phyloP scores from a whole-genome alignment of 2,113 vertebrate genomes.

The Aptenodytes forsteri region DNA sequence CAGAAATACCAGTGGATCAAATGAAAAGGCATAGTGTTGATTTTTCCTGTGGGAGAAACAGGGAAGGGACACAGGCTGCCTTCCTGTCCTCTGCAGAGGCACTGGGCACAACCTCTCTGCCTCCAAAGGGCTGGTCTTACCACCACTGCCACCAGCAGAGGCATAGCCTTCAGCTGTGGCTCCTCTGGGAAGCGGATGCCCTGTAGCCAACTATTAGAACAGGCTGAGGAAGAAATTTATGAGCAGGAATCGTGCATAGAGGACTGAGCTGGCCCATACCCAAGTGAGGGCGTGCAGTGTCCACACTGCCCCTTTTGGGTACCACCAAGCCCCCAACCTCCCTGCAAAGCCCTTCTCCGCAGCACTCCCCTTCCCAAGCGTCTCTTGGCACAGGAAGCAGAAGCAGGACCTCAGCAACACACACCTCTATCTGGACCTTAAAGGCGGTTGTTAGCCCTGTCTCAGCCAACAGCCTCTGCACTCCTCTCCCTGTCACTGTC shows the following conservation, averaged over 20 bases:
- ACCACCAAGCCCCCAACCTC: neutral
- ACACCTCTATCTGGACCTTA: neutral
- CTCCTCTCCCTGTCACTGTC: accelerated
- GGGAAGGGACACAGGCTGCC: neutral
- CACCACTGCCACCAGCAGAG: neutral
- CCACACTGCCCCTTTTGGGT: neutral
- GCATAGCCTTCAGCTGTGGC: neutral
- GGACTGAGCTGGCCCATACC: neutral
- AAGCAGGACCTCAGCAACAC: neutral
- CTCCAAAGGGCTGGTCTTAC: neutral
- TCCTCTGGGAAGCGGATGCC: neutral
- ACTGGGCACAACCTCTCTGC: neutral
- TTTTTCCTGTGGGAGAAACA: neutral
- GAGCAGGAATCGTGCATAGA: neutral
- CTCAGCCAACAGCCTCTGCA: neutral
- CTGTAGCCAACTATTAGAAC: neutral
- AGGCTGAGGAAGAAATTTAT: neutral
- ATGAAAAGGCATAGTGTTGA: neutral
- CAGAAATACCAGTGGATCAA: neutral
- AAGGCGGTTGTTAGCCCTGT: neutral
- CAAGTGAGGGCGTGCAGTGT: neutral
- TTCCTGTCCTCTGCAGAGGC: neutral
- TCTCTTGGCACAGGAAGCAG: neutral
- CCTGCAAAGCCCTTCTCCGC: neutral
- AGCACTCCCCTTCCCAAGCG: accelerated